Evolutionary conservation across 2,888 invertebrate species (phyloP).

Genomic region (Onchidella celtica): DNA sequence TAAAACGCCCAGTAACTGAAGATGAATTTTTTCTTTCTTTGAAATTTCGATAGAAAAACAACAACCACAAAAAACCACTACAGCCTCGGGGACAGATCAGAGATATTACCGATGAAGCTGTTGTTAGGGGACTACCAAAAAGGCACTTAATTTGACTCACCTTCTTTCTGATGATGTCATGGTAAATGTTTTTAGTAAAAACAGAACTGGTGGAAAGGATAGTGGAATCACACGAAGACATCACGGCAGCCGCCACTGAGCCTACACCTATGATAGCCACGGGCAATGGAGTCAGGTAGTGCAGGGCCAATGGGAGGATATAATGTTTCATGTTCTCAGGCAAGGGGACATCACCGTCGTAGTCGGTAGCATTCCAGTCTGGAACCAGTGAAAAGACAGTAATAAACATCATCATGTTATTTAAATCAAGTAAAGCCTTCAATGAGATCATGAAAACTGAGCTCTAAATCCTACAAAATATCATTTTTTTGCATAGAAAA

Average conservation of each 20-base stretch:
- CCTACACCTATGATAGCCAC: constrained; percentile 62
- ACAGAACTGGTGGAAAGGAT: constrained; percentile 60
- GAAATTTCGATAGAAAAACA: no score
- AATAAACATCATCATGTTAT: no score
- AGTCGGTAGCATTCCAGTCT: constrained; percentile 33
- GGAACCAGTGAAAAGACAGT: not conserved
- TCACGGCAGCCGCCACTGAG: constrained; percentile 66
- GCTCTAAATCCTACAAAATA: not conserved
- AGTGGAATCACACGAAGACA: constrained; percentile 66
- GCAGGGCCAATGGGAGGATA: constrained; percentile 62
- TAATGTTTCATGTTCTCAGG: constrained; percentile 46
- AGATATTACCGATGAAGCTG: no score
- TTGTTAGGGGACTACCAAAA: no score
- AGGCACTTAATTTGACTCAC: no score
- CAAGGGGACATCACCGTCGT: constrained; percentile 52
- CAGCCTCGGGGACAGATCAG: no score
- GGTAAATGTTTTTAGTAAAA: constrained; percentile 65
- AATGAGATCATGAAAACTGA: no score
- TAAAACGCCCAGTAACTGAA: no score
- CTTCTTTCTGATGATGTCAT: constrained; percentile 47
- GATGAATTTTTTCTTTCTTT: no score
- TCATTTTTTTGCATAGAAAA: no score
- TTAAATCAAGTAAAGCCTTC: no score
- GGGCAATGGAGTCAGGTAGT: constrained; percentile 61
- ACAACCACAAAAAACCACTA: no score